Conservation (phyloP, 2,113 vertebrate genomes). For the Ceuthmochares aereus region DNA sequence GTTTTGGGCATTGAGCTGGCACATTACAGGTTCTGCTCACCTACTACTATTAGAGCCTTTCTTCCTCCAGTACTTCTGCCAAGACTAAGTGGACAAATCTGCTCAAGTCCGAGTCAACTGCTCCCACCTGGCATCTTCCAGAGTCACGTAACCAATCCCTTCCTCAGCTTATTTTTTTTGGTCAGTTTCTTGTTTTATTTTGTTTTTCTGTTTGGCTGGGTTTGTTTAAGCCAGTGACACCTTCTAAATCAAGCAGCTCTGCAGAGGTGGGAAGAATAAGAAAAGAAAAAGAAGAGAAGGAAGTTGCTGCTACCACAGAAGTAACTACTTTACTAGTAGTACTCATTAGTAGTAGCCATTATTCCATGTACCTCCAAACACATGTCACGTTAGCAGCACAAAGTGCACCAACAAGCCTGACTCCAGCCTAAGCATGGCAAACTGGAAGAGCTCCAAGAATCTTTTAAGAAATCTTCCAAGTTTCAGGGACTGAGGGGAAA, state of each 20-base stretch:
- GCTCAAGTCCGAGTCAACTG: background rate
- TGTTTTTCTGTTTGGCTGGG: background rate
- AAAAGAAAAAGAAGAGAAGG: background rate
- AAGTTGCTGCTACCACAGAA: background rate
- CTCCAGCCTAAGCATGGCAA: background rate
- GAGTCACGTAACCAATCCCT: background rate
- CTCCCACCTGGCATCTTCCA: background rate
- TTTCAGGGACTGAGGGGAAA: background rate
- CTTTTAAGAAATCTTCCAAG: background rate
- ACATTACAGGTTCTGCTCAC: background rate
- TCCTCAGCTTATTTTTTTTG: background rate
- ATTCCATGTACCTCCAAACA: background rate
- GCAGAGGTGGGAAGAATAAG: background rate
- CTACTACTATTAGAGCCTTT: background rate
- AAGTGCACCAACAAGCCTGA: background rate
- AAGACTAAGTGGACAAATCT: background rate
- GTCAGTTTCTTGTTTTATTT: background rate
- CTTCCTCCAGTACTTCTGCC: background rate
- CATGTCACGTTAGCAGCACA: background rate
- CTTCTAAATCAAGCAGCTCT: background rate
- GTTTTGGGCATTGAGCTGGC: background rate
- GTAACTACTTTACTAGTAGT: background rate
- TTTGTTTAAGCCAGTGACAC: background rate
- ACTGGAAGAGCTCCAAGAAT: background rate
- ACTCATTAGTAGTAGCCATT: background rate